Percentiles rank a stretch among this genome's conserved stretches.
Evolutionary conservation across 2,888 invertebrate species (phyloP).

Genomic region (Euproctis similis): DNA sequence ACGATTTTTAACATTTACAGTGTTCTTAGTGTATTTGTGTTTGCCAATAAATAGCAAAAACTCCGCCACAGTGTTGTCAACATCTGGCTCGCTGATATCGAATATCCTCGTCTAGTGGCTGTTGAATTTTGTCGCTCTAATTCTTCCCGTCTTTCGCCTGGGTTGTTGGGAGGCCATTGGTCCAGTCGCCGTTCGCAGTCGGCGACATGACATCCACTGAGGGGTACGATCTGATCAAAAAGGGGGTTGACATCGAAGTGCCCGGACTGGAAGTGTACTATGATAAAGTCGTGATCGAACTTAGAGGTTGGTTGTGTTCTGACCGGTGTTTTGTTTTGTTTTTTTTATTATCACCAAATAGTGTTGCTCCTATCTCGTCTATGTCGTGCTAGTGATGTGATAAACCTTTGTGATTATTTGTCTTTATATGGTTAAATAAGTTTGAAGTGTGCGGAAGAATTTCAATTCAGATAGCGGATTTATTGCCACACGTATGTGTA

Average conservation of each 20-base stretch:
- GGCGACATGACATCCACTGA: conserved; percentile 70
- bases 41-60: conserved; percentile 38
- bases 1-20: conserved; percentile 10
- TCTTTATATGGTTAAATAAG: no score
- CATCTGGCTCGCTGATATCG: conserved; percentile 64
- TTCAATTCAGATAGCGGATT: no score
- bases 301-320: conserved; percentile 77
- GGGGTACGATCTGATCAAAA: conserved; percentile 69
- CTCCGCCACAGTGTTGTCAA: conserved; percentile 51
- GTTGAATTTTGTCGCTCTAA: conserved; percentile 72
- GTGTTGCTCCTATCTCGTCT: no score
- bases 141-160: conserved; percentile 60
- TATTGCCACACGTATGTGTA: neutral
- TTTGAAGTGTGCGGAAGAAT: no score
- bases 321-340: conserved; percentile 14
- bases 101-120: conserved; percentile 63
- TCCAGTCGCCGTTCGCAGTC: conserved; percentile 44
- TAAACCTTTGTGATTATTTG: no score
- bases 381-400: no score
- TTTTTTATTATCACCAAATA: no score
- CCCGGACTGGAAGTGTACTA: conserved; percentile 73
- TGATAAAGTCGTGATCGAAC: conserved; percentile 75
- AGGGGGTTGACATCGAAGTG: conserved; percentile 67
- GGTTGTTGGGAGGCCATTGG: conserved; percentile 26
- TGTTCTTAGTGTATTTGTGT: conserved; percentile 18